A percentile compares a stretch with the other conserved stretches of the same genome.
Conservation (phyloP, 2,888 invertebrate species). For the Drosophila nigritarsus region DNA sequence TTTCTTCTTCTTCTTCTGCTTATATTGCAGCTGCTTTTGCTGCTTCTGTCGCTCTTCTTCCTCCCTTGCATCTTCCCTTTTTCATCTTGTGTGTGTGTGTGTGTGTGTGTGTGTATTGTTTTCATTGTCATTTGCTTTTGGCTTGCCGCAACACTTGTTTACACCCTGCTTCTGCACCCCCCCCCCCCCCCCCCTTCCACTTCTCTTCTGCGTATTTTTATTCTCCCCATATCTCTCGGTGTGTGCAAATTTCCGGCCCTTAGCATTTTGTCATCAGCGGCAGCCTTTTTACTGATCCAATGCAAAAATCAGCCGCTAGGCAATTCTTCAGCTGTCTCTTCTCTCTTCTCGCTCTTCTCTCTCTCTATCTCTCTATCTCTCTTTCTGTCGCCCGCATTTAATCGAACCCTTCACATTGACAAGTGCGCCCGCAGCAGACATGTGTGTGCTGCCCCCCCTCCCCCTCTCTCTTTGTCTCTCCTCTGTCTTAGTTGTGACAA, state of each 20-base stretch:
- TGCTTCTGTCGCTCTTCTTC: background rate
- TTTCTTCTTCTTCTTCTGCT: background rate
- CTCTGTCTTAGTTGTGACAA: constrained; percentile 43
- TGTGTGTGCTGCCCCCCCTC: constrained; percentile 8
- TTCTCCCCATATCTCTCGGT: background rate
- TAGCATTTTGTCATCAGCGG: constrained; percentile 65
- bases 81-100: constrained; percentile 11
- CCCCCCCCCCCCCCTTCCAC: background rate
- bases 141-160: constrained; percentile 25
- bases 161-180: background rate
- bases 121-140: constrained; percentile 45
- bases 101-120: constrained; percentile 27
- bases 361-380: background rate
- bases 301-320: constrained; percentile 63
- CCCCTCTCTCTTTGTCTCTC: no score
- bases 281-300: constrained; percentile 37
- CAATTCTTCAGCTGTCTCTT: constrained; percentile 15
- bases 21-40: constrained; percentile 3
- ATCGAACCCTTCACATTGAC: constrained; percentile 61
- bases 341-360: background rate
- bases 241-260: constrained; percentile 46
- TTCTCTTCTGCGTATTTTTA: background rate
- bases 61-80: background rate
- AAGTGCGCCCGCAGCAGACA: constrained; percentile 58
- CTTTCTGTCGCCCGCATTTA: constrained; percentile 38